A percentile compares a stretch with the other conserved stretches of the same genome.
These are phyloP conservation scores for Muricea muricata DNA, from an alignment of 92 coral and sea anemone genomes.

Conservation along the genomic window DNA sequence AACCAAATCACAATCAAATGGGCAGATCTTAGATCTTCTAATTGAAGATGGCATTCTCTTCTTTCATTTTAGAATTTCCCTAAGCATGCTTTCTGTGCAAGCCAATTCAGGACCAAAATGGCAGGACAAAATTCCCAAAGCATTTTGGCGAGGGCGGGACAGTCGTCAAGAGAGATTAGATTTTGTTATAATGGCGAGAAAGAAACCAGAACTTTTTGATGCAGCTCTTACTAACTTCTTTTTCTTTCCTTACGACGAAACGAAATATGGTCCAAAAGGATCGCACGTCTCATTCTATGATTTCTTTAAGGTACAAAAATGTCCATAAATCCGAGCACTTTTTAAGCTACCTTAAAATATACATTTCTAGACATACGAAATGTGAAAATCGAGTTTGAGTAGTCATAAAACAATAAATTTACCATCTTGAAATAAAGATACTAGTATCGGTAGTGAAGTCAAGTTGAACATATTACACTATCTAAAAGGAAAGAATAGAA, in stretches of 20 bases:
- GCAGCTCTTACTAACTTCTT: constrained; percentile 96
- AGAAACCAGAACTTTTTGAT: constrained; percentile 88
- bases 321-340: too few relatives aligned
- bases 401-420: too few relatives aligned
- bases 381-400: too few relatives aligned
- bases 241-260: constrained; percentile 92
- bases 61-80: constrained; percentile 69
- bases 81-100: constrained; percentile 93
- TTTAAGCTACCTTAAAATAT: too few relatives aligned
- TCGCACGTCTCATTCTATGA: constrained; percentile 93
- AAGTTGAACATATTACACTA: too few relatives aligned
- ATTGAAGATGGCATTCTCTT: too few relatives aligned
- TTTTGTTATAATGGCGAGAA: constrained; percentile 85
- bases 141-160: constrained; percentile 97
- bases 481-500: too few relatives aligned
- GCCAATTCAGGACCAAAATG: constrained; percentile 92
- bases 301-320: constrained; percentile 78
- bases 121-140: constrained; percentile 87
- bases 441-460: too few relatives aligned
- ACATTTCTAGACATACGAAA: too few relatives aligned
- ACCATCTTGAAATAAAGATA: too few relatives aligned
- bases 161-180: constrained; percentile 89
- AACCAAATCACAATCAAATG: too few relatives aligned
- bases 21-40: too few relatives aligned
- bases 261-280: constrained; percentile 91